These are phyloP conservation scores for Enteromius viviparus DNA, from an alignment of 2,797 vertebrate species.

Conservation along the genomic window DNA sequence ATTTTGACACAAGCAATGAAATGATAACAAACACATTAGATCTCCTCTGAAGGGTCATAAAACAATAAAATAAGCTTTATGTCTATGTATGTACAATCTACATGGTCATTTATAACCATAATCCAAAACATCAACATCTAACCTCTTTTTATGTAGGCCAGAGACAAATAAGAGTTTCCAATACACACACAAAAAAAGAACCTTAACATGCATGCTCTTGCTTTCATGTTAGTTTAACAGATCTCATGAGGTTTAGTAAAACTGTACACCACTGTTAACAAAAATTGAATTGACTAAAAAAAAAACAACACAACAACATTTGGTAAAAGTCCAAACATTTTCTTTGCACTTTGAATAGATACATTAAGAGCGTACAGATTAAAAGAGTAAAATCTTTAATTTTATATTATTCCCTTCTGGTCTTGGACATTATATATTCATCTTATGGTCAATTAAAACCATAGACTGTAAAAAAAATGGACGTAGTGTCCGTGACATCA, in stretches of 20 bases:
- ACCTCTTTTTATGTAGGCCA: neutral
- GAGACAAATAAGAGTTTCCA: constrained; percentile 2
- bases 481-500: too few species aligned
- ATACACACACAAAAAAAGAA: neutral
- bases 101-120: neutral
- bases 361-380: neutral
- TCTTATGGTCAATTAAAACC: too few species aligned
- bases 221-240: neutral
- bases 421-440: neutral
- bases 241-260: neutral
- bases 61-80: constrained; percentile 20
- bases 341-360: neutral
- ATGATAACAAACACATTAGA: constrained; percentile 58
- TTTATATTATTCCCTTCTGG: neutral
- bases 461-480: too few species aligned
- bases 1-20: constrained; percentile 44
- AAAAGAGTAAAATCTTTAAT: too few species aligned
- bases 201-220: neutral
- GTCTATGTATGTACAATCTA: constrained; percentile 5
- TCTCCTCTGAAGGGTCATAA: constrained; percentile 32
- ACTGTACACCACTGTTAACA: neutral
- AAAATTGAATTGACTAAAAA: neutral
- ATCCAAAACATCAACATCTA: constrained; percentile 8
- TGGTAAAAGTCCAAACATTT: neutral
- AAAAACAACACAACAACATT: neutral